These are phyloP conservation scores for Limnothrissa miodon DNA, from an alignment of 2,113 vertebrate species.

Conservation along the genomic window DNA sequence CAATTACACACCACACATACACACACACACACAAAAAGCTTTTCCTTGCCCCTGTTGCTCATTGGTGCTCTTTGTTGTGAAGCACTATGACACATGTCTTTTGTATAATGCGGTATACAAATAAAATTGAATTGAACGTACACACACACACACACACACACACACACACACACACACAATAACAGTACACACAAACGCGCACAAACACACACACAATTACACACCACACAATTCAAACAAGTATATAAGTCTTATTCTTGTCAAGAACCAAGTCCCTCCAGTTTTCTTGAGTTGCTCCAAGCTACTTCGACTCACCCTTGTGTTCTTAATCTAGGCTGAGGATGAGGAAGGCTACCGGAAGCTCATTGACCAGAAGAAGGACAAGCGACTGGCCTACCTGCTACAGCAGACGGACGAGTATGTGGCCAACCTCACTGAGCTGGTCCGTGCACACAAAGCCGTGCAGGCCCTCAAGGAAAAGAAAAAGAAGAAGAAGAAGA, in stretches of 20 bases:
- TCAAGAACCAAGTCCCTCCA: not conserved
- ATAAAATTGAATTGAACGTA: too few relatives aligned
- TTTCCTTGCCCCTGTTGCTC: too few relatives aligned
- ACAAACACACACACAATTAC: not conserved
- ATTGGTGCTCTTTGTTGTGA: too few relatives aligned
- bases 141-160: not conserved
- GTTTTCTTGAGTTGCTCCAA: not conserved
- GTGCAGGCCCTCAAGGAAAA: constrained; percentile 94
- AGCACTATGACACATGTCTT: too few relatives aligned
- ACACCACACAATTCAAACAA: too few relatives aligned
- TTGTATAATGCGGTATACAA: too few relatives aligned
- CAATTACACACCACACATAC: too few relatives aligned
- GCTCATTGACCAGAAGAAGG: constrained; percentile 98
- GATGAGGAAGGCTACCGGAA: constrained; percentile 97
- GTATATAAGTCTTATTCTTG: not conserved
- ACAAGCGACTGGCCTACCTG: constrained; percentile 95
- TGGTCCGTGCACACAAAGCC: constrained; percentile 93
- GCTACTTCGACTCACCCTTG: not conserved
- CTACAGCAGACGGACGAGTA: constrained; percentile 98
- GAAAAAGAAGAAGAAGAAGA: constrained; percentile 91
- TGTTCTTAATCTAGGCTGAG: constrained; percentile 75
- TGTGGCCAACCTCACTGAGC: constrained; percentile 93
- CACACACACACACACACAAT: constrained; percentile 49
- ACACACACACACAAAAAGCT: too few relatives aligned
- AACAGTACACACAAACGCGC: not conserved